Percentiles rank a stretch among this genome's conserved stretches.
Evolutionary conservation across 2,888 invertebrate genomes (phyloP).

Genomic region (Hylaea fasciaria): DNA sequence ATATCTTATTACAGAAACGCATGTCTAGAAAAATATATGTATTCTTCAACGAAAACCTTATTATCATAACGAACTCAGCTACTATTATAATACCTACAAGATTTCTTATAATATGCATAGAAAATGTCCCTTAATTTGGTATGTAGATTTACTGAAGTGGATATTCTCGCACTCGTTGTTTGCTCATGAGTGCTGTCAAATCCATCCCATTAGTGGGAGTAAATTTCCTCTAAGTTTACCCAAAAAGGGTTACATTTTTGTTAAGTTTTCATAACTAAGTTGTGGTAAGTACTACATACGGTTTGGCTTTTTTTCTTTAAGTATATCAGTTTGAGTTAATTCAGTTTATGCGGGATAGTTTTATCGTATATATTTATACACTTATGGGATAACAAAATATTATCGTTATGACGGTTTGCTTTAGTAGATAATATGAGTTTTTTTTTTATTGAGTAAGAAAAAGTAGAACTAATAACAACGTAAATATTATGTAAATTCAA

Average conservation of each 20-base stretch:
- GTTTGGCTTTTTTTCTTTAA: conserved; percentile 20
- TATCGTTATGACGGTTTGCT: too few species aligned
- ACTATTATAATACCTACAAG: conserved; percentile 2
- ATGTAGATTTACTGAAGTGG: conserved; percentile 50
- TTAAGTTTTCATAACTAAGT: conserved; percentile 18
- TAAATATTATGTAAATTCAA: too few species aligned
- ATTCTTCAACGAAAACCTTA: too few species aligned
- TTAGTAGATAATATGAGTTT: too few species aligned
- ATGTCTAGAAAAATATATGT: too few species aligned
- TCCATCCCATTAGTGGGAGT: conserved; percentile 60
- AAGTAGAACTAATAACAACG: too few species aligned
- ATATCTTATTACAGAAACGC: too few species aligned
- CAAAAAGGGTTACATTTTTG: conserved; percentile 43
- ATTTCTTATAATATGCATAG: conserved; percentile 30
- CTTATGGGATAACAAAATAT: too few species aligned
- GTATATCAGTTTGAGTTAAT: too few species aligned
- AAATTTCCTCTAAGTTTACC: conserved; percentile 57
- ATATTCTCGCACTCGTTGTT: conserved; percentile 55
- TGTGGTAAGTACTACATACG: conserved; percentile 11
- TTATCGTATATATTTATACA: too few species aligned
- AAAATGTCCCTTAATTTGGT: conserved; percentile 46
- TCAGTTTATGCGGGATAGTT: too few species aligned
- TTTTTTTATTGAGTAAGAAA: too few species aligned
- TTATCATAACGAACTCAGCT: neutral
- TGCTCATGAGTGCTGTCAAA: conserved; percentile 55